Percentiles rank a stretch among this genome's conserved stretches.
phyloP scores from a whole-genome alignment of 1,140 invertebrate species.

The Asbolus verrucosus region DNA sequence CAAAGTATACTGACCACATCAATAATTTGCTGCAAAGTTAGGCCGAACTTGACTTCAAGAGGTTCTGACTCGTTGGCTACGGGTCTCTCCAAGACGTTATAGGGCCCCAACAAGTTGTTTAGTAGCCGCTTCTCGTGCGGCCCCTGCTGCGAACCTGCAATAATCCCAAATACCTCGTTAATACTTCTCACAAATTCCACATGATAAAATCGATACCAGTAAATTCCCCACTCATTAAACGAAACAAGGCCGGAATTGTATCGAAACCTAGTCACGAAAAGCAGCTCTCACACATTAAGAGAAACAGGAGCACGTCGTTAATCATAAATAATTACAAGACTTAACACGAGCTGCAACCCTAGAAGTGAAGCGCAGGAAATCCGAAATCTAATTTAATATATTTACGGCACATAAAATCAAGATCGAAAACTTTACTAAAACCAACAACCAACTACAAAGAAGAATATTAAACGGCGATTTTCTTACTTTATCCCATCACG shows the following conservation, averaged over 20 bases:
- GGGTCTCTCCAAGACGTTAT: constrained; percentile 96
- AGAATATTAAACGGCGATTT: constrained; percentile 28
- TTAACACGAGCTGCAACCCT: constrained; percentile 7
- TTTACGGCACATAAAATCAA: constrained; percentile 9
- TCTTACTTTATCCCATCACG: constrained; percentile 24
- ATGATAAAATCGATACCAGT: constrained; percentile 26
- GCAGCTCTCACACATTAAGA: neutral
- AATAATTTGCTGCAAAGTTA: constrained; percentile 98
- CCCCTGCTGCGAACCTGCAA: constrained; percentile 82
- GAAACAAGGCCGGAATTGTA: constrained; percentile 10
- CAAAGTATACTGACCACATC: constrained; percentile 88
- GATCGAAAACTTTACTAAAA: constrained; percentile 37
- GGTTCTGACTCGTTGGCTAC: constrained; percentile 96
- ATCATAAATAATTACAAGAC: constrained; percentile 32
- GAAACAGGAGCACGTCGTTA: constrained; percentile 26
- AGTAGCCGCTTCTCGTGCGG: constrained; percentile 90
- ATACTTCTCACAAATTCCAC: neutral
- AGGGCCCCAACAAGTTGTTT: constrained; percentile 89
- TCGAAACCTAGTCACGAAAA: constrained; percentile 28
- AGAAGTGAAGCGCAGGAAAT: constrained; percentile 7
- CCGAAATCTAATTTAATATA: constrained; percentile 12
- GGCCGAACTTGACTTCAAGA: constrained; percentile 92
- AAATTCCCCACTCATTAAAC: constrained; percentile 21
- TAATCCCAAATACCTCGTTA: constrained; percentile 6
- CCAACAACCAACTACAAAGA: constrained; percentile 20